Conservation (phyloP, 2,797 vertebrate species). For the Synaphobranchus kaupii region DNA sequence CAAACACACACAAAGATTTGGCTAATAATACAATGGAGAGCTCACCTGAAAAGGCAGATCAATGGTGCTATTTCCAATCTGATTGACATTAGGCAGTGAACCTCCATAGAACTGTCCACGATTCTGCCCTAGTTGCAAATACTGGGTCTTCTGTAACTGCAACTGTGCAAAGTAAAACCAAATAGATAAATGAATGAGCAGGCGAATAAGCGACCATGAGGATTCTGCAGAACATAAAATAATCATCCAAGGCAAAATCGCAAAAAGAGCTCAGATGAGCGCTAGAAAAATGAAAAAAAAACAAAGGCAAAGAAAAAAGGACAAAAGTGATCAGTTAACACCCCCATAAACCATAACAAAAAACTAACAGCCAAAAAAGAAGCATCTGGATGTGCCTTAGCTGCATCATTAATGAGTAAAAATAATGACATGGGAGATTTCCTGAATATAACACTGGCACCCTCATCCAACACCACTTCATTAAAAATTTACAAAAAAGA, state of each 20-base stretch:
- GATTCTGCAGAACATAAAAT: conserved; percentile 26
- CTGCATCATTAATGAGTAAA: not conserved
- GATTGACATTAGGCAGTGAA: conserved; percentile 98
- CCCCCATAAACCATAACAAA: not conserved
- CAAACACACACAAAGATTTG: conserved; percentile 62
- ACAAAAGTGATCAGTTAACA: not conserved
- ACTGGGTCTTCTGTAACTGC: conserved; percentile 99
- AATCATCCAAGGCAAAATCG: conserved; percentile 25
- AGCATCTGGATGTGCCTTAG: not conserved
- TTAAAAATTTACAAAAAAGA: not conserved
- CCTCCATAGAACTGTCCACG: conserved; percentile 98
- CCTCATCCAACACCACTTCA: not conserved
- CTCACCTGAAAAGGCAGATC: conserved; percentile 99
- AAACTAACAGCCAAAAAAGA: not conserved
- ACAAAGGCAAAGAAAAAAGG: not conserved
- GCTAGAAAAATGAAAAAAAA: not conserved
- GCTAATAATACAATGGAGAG: conserved; percentile 69
- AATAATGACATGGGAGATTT: not conserved
- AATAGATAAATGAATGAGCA: conserved; percentile 17
- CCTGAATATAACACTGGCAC: not conserved
- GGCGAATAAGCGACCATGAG: conserved; percentile 6
- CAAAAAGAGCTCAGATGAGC: conserved; percentile 11
- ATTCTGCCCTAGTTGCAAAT: conserved; percentile 97
- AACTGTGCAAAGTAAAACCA: conserved; percentile 87
- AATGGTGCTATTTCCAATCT: conserved; percentile 95